Percentiles rank a stretch among this genome's conserved stretches.
These are phyloP conservation scores for Umimayanthus kanabou DNA, from an alignment of 92 coral and sea anemone genomes.

Conservation along the genomic window DNA sequence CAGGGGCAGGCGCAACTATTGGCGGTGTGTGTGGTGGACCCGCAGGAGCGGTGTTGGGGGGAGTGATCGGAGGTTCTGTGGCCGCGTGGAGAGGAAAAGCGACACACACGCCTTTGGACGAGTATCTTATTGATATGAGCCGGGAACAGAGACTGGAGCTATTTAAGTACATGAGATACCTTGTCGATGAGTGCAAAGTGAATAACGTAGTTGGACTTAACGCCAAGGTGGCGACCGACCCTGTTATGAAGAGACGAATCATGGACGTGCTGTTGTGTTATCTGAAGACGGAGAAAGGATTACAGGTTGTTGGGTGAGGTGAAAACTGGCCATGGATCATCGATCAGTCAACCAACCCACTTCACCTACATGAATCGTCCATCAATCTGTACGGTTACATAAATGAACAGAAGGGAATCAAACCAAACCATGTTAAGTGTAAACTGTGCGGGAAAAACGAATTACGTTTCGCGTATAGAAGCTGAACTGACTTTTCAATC, in stretches of 20 bases:
- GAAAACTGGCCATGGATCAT: neutral
- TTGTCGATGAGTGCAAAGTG: conserved; percentile 74
- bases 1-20: conserved; percentile 78
- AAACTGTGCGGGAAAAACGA: neutral
- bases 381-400: neutral
- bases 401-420: neutral
- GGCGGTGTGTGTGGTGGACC: conserved; percentile 92
- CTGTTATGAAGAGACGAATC: conserved; percentile 69
- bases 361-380: neutral
- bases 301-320: conserved; percentile 54
- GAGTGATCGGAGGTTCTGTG: conserved; percentile 77
- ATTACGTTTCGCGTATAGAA: neutral
- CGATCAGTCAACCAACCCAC: neutral
- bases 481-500: neutral
- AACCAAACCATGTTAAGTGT: no score
- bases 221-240: conserved; percentile 82
- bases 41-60: conserved; percentile 73
- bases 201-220: conserved; percentile 73
- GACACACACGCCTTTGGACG: conserved; percentile 53
- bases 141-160: conserved; percentile 74
- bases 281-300: conserved; percentile 64
- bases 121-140: conserved; percentile 74
- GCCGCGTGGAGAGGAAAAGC: conserved; percentile 81
- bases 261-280: conserved; percentile 81
- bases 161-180: conserved; percentile 72